Evolutionary conservation across 2,113 vertebrate species (phyloP).

Genomic region (Halcyon senegalensis): DNA sequence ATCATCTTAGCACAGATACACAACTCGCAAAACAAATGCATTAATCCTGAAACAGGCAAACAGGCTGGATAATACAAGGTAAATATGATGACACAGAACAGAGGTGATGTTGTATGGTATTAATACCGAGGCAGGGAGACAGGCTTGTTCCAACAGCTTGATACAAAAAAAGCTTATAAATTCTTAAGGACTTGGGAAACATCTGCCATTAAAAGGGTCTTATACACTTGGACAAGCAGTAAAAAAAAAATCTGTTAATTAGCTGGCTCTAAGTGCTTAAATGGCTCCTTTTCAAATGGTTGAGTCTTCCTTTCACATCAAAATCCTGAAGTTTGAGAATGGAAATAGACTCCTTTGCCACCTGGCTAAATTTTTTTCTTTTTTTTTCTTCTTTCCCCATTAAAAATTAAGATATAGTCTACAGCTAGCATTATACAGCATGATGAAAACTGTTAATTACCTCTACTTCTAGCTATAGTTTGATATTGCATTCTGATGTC

Average conservation of each 20-base stretch:
- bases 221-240: background rate
- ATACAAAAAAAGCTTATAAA: background rate
- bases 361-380: background rate
- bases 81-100: background rate
- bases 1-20: background rate
- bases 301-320: background rate
- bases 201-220: background rate
- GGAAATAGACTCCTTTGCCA: background rate
- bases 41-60: background rate
- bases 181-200: background rate
- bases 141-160: background rate
- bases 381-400: background rate
- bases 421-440: background rate
- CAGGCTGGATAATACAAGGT: background rate
- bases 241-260: constrained; percentile 7
- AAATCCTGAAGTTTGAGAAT: background rate
- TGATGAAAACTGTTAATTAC: background rate
- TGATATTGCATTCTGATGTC: background rate
- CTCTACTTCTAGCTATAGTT: background rate
- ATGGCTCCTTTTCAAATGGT: background rate
- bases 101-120: background rate
- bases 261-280: background rate
- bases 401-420: background rate
- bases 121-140: background rate
- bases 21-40: background rate